These are phyloP conservation scores for Drosophila mimica DNA, from an alignment of 2,888 invertebrate species.

Conservation along the genomic window DNA sequence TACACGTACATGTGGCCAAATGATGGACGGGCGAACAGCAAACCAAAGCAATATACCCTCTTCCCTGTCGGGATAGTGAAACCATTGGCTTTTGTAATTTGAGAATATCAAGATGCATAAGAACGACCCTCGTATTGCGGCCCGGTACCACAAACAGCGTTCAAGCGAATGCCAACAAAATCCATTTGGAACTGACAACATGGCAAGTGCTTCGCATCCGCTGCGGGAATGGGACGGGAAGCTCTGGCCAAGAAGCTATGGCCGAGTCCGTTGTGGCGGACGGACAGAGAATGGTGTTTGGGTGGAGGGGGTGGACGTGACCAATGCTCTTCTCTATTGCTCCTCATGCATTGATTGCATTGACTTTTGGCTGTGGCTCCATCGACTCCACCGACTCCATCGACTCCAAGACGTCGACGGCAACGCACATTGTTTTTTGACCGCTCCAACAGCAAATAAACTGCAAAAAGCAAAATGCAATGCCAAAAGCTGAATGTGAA, in stretches of 20 bases:
- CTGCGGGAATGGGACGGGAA: slow-evolving; percentile 3
- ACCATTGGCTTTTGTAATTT: not conserved
- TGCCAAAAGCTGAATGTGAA: slow-evolving; percentile 53
- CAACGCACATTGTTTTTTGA: slow-evolving; percentile 56
- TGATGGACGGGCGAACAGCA: not conserved
- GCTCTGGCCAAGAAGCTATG: slow-evolving; percentile 23
- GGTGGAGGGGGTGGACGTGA: slow-evolving; percentile 33
- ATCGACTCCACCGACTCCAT: slow-evolving; percentile 7
- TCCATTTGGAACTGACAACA: slow-evolving; percentile 50
- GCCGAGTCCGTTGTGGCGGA: not conserved
- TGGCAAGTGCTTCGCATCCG: slow-evolving; percentile 50
- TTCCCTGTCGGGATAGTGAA: not conserved
- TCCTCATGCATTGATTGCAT: slow-evolving; percentile 57
- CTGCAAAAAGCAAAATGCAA: slow-evolving; percentile 38
- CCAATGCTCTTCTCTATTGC: slow-evolving; percentile 46
- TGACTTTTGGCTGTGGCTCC: slow-evolving; percentile 54
- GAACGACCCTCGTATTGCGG: slow-evolving; percentile 29
- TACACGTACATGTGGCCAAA: not conserved
- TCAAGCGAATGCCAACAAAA: slow-evolving; percentile 38
- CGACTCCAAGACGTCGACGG: slow-evolving; percentile 4
- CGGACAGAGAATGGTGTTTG: not conserved
- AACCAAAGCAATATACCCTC: not conserved
- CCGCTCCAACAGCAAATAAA: slow-evolving; percentile 31
- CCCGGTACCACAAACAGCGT: slow-evolving; percentile 28
- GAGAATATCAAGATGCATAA: not conserved